phyloP scores from a whole-genome alignment of 2,888 invertebrate genomes.

The Erpobdella octoculata region DNA sequence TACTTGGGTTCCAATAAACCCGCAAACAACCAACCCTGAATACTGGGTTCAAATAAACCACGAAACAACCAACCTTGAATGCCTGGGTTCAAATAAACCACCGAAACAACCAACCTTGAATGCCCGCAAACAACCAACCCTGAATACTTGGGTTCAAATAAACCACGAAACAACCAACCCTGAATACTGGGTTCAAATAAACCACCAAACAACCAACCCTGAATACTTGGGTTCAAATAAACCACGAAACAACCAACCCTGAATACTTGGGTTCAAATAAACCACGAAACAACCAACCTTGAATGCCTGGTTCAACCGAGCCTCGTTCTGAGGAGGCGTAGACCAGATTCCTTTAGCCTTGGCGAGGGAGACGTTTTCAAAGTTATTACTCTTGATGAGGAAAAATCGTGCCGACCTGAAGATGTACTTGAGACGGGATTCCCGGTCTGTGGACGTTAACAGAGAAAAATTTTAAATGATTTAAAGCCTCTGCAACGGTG shows the following conservation, averaged over 20 bases:
- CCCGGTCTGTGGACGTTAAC: constrained; percentile 37
- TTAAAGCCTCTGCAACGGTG: not conserved
- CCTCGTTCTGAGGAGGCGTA: constrained; percentile 90
- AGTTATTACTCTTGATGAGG: constrained; percentile 93
- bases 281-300: constrained; percentile 57
- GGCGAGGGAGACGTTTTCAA: constrained; percentile 86
- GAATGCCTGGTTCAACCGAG: constrained; percentile 86
- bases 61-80: constrained; percentile 60
- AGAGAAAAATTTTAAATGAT: constrained; percentile 59
- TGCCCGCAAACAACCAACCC: too few relatives aligned
- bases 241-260: too few relatives aligned
- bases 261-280: too few relatives aligned
- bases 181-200: too few relatives aligned
- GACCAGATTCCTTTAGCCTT: constrained; percentile 92
- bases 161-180: too few relatives aligned
- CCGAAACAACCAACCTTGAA: too few relatives aligned
- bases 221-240: too few relatives aligned
- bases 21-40: too few relatives aligned
- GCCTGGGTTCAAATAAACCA: constrained; percentile 61
- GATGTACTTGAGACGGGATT: constrained; percentile 67
- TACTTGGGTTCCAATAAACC: too few relatives aligned
- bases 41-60: too few relatives aligned
- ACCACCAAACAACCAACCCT: too few relatives aligned
- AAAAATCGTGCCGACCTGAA: constrained; percentile 89
- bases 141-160: too few relatives aligned